Evolutionary conservation across 30 jellyfish, hydroid and myxozoan species (phyloP), one percentile per base, ranked within the genome.

Genomic region (Clytia hemisphaerica): DNA sequence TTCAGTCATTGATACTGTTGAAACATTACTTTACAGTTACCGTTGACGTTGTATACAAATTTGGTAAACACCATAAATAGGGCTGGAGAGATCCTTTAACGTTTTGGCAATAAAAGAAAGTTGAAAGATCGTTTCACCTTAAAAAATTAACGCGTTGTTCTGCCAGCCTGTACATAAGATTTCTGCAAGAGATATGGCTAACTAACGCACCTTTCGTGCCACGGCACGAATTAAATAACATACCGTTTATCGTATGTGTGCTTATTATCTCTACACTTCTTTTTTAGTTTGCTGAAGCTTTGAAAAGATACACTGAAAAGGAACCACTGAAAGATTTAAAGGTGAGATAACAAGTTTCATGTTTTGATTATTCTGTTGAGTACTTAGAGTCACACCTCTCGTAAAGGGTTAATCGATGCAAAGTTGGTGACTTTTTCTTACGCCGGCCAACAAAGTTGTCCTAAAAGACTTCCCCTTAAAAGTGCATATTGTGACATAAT

Each of bases 271-370:
- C n/a, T n/a, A n/a, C 40, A 12, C 24, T 72, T 47, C 27, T 53
- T 16, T 40, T 63, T n/a, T 67, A 85, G 95, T 85, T 85, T 59
- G 92, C 93, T 3, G 35, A 38, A 49, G 95, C 95, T 4, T 71
- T 85, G 19, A 75, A 77, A 38, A 75, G 65, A 10, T 85, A 77
- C 66, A 82, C 78, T 27, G 45, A 77, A 18, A 45, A 77, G 2
- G 93, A 85, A 45, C 29, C 72, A 10, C 63, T 85, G n/a, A 53
- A 71, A 18, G 93, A 85, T 58, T 33, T 85, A 26, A 61, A 73
- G 90, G 95, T 85, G 35, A 24, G 31, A 6, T 28, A 1, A 1
- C 1, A 14, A 2, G n/a, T n/a, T n/a, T n/a, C n/a, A n/a, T n/a
- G 22, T 31, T 53, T 12, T 28, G 25, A 2, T 35, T 35, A 3